Evolutionary conservation across 1,140 invertebrate species (phyloP), one percentile per base, ranked within the genome.

Genomic region (Hetaerina americana): DNA sequence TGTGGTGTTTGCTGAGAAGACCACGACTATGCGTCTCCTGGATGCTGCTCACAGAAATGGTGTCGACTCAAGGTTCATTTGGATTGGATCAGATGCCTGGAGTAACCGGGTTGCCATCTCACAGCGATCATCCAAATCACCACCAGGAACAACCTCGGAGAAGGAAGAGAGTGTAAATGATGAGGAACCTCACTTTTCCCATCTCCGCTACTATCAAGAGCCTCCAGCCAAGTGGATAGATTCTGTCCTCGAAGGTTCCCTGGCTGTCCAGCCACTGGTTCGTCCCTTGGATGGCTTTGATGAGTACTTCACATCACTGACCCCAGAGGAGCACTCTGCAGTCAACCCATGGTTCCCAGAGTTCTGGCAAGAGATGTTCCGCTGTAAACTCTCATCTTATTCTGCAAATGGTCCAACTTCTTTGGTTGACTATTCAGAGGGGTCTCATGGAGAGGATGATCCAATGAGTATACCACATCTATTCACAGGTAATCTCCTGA

Each of bases 261-360:
- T 87, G 0, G 82, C 84, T 0, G 82, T 87, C 12, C 85, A 85
- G 29, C 86, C 86, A 0, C 68, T 86, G 1, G 81, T 81, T 0
- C 76, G 79, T 6, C 72, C 74, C 1, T 73, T 87, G 27, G 74
- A 76, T 0, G 85, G 85, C 5, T 87, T 87, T 75, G 83, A 85
- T 70, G 78, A 83, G 1, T 85, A 87, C 74, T 85, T 87, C 71
- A 81, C 76, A 0, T 74, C 68, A n/a, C 75, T 86, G 12, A 77
- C 69, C 0, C 76, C 81, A 0, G 74, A 69, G 27, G 74, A 77
- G 0, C 81, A 80, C 70, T 76, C 78, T 24, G 66, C 69, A 1
- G 72, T 79, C 5, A 84, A 86, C 77, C 85, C 85, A 0, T 86
- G 85, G 90, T 89, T 90, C 72, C 72, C 77, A 0, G 90, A 91